Evolutionary conservation across 2,113 vertebrate species (phyloP), one percentile per base, ranked within the genome.

Genomic region (Tragelaphus strepsiceros): DNA sequence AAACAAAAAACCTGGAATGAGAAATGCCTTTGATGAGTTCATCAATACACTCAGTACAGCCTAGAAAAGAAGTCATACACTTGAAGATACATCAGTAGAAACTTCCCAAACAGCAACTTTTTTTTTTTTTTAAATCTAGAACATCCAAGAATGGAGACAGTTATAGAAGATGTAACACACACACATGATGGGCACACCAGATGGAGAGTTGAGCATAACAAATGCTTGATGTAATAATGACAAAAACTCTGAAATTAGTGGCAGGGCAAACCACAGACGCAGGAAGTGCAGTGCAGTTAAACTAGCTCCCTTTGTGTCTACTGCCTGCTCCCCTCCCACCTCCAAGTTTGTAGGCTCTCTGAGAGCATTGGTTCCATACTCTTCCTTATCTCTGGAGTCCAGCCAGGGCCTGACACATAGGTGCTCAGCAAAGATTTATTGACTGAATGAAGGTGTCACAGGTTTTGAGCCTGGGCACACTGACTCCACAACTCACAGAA

Each of bases 311-410:
- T 67, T 59, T 32, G 39, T 39, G 51, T 43, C 39, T 39, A 67
- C 15, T 2, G 30, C 32, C 58, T 5, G n/a, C 9, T 35, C 30
- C 49, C 49, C 17, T 11, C 28, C 78, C 15, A 71, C 71, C 35
- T 4, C 12, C 32, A 5, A 17, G 1, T 1, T 0, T 1, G 16
- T 17, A 88, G 14, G 53, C 22, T 53, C 16, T 28, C n/a, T 3
- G 28, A 85, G 51, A 84, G 10, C 88, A 24, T 32, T 19, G 0
- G 14, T 53, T 58, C 19, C 35, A 28, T 39, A 80, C 59, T 81
- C 61, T 32, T 56, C 24, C 17, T 46, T 26, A 35, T 13, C 67
- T 81, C 35, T 51, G 24, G 51, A 80, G 53, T 56, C 17, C 19
- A 51, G 43, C 67, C 21, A 39, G 28, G 28, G 53, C 30, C 53